Conservation (phyloP, 2,113 vertebrate genomes). For the Tretioscincus oriximinensis region DNA sequence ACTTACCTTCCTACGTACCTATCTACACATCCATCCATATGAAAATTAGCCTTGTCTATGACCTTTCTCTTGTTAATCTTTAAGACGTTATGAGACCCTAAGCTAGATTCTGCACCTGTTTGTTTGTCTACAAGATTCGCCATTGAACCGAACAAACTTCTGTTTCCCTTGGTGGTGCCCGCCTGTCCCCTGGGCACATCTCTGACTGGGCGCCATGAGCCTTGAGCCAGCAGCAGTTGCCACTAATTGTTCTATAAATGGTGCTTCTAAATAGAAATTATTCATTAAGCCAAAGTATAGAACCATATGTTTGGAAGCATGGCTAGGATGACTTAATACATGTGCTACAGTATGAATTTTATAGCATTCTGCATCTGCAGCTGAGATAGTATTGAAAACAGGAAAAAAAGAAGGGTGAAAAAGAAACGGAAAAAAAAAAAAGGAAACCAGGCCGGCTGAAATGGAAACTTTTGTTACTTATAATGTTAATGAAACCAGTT, state of each 20-base stretch:
- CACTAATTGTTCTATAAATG: slow-evolving; percentile 5
- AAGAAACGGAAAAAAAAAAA: no score
- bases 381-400: slow-evolving; percentile 67
- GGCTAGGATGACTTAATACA: slow-evolving; percentile 16
- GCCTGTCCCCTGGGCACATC: no score
- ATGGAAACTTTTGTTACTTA: slow-evolving; percentile 78
- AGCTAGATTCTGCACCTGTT: no score
- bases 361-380: slow-evolving; percentile 71
- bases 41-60: no score
- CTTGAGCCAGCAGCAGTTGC: neutral
- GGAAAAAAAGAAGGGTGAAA: slow-evolving; percentile 51
- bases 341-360: neutral
- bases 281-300: slow-evolving; percentile 22
- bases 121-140: no score
- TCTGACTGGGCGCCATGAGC: neutral
- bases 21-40: no score
- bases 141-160: neutral
- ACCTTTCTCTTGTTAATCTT: no score
- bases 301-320: slow-evolving; percentile 20
- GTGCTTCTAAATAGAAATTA: slow-evolving; percentile 11
- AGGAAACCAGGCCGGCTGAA: slow-evolving; percentile 65
- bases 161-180: neutral
- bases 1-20: no score
- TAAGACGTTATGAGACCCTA: no score
- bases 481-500: slow-evolving; percentile 78